A percentile compares a stretch with the other conserved stretches of the same genome.
phyloP scores from a whole-genome alignment of 2,797 vertebrate species.

The Spinibarbus caldwelli region DNA sequence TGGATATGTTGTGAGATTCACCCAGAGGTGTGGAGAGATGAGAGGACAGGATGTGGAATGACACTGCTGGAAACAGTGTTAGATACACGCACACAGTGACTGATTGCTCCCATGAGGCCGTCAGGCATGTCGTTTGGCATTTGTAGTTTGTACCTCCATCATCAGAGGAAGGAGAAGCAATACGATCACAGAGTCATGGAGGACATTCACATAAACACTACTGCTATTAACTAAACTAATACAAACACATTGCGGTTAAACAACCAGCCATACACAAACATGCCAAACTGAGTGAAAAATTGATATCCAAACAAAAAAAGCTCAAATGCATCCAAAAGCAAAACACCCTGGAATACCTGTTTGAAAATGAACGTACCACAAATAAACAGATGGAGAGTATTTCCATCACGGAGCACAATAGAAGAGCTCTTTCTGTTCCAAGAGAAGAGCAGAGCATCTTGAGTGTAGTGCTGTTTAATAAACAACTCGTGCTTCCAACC shows the following conservation, averaged over 20 bases:
- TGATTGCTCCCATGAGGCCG: conserved; percentile 52
- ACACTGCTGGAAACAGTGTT: conserved; percentile 16
- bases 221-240: conserved; percentile 56
- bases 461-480: conserved; percentile 25
- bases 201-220: conserved; percentile 56
- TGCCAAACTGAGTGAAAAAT: conserved; percentile 32
- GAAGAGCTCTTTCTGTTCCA: conserved; percentile 23
- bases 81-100: conserved; percentile 1
- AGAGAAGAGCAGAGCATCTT: conserved; percentile 30
- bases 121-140: conserved; percentile 43
- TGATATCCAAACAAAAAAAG: conserved; percentile 23
- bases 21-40: conserved; percentile 13
- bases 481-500: conserved; percentile 25
- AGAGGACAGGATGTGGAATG: conserved; percentile 37
- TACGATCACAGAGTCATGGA: conserved; percentile 33
- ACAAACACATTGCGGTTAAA: conserved; percentile 45
- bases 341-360: conserved; percentile 34
- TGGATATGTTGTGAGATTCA: conserved; percentile 28
- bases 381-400: conserved; percentile 31
- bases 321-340: conserved; percentile 12
- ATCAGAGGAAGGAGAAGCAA: conserved; percentile 60
- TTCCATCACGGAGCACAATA: neutral
- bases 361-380: neutral
- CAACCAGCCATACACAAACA: conserved; percentile 42
- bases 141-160: conserved; percentile 49